A percentile compares a stretch with the other conserved stretches of the same genome.
Conservation (phyloP, 1,140 invertebrate species). For the Pararge aegeria region DNA sequence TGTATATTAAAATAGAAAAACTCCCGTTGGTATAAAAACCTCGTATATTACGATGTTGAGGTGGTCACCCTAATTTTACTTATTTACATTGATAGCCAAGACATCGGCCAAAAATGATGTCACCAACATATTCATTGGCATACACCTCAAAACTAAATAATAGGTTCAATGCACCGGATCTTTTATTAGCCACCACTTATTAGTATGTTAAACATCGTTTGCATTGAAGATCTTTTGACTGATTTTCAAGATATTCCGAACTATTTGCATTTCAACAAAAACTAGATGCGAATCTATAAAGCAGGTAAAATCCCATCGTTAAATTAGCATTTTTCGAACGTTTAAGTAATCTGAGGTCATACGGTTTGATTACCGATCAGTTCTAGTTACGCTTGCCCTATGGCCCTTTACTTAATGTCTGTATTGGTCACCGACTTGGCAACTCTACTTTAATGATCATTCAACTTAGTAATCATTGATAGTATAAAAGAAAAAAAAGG, state of each 20-base stretch:
- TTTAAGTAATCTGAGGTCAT: neutral
- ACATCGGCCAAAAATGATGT: conserved; percentile 14
- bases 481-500: too few relatives aligned
- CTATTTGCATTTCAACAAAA: conserved; percentile 7
- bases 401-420: too few relatives aligned
- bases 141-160: conserved; percentile 15
- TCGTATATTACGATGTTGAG: too few relatives aligned
- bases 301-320: conserved; percentile 11
- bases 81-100: conserved; percentile 12
- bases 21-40: too few relatives aligned
- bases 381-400: too few relatives aligned
- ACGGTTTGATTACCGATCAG: too few relatives aligned
- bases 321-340: neutral
- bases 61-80: conserved; percentile 1
- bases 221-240: conserved; percentile 14
- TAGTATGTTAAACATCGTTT: conserved; percentile 12
- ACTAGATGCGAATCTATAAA: conserved; percentile 9
- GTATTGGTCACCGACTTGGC: too few relatives aligned
- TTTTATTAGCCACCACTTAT: conserved; percentile 5
- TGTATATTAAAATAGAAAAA: too few relatives aligned
- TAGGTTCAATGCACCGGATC: conserved; percentile 15
- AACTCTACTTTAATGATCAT: too few relatives aligned
- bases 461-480: too few relatives aligned
- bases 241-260: conserved; percentile 1
- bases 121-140: conserved; percentile 13